Conservation (phyloP, 2,113 vertebrate genomes). For the Barnardius zonarius region DNA sequence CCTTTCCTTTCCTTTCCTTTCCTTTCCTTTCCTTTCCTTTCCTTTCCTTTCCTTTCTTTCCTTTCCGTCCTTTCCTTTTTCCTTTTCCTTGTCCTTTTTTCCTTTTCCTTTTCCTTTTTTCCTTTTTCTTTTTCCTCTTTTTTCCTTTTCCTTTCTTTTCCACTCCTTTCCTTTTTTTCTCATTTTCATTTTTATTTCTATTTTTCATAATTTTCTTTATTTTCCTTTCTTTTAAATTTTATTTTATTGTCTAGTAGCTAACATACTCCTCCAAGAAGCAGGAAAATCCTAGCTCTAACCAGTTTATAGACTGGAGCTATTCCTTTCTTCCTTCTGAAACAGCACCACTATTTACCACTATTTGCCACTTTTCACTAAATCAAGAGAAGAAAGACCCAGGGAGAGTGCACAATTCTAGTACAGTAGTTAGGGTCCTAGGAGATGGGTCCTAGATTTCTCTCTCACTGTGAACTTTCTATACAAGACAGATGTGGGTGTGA, state of each 20-base stretch:
- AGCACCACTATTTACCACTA: neutral
- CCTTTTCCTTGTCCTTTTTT: rapidly evolving
- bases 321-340: neutral
- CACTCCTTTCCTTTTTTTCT: no score
- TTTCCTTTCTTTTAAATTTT: neutral
- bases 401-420: neutral
- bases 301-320: neutral
- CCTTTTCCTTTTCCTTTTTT: no score
- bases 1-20: no score
- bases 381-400: neutral
- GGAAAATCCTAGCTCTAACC: neutral
- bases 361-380: neutral
- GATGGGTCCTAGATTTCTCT: neutral
- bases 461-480: neutral
- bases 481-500: neutral
- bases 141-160: no score
- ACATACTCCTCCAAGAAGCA: neutral
- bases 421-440: neutral
- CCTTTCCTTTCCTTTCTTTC: no score
- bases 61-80: no score
- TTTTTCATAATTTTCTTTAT: neutral
- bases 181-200: no score
- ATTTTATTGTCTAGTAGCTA: neutral
- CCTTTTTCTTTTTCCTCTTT: no score
- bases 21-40: neutral